These are phyloP conservation scores for Hepsetus odoe DNA, from an alignment of 2,113 vertebrate species.

Conservation along the genomic window DNA sequence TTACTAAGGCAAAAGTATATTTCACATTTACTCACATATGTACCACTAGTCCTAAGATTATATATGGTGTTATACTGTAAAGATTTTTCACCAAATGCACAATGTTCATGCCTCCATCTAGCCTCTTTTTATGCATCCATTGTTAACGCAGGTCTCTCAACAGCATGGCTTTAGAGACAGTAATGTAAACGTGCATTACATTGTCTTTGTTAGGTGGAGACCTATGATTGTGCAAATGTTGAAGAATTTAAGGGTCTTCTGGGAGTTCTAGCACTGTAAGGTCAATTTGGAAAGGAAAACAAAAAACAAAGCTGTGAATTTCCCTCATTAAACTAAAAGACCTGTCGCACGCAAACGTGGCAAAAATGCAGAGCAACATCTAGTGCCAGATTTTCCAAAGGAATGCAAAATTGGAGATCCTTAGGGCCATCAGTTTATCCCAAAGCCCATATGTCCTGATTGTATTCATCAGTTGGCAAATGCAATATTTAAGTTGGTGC, in stretches of 20 bases:
- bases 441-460: not conserved
- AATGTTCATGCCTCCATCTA: too few species aligned
- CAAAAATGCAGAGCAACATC: not conserved
- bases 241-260: constrained; percentile 64
- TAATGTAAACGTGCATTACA: constrained; percentile 61
- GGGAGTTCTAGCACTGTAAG: constrained; percentile 58
- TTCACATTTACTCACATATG: too few species aligned
- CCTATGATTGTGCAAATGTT: constrained; percentile 43
- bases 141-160: constrained; percentile 61
- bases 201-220: constrained; percentile 58
- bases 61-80: too few species aligned
- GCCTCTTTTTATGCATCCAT: too few species aligned
- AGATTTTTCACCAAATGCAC: constrained; percentile 12
- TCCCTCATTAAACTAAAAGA: constrained; percentile 46
- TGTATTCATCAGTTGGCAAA: not conserved
- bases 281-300: constrained; percentile 61
- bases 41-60: too few species aligned
- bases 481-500: not conserved
- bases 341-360: not conserved
- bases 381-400: not conserved
- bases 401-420: not conserved
- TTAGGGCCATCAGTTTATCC: not conserved
- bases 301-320: constrained; percentile 71
- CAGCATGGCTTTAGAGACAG: constrained; percentile 62
- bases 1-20: too few species aligned